A percentile compares a stretch with the other conserved stretches of the same genome.
phyloP scores from a whole-genome alignment of 2,888 invertebrate genomes.

The Drosophila melanosoma region DNA sequence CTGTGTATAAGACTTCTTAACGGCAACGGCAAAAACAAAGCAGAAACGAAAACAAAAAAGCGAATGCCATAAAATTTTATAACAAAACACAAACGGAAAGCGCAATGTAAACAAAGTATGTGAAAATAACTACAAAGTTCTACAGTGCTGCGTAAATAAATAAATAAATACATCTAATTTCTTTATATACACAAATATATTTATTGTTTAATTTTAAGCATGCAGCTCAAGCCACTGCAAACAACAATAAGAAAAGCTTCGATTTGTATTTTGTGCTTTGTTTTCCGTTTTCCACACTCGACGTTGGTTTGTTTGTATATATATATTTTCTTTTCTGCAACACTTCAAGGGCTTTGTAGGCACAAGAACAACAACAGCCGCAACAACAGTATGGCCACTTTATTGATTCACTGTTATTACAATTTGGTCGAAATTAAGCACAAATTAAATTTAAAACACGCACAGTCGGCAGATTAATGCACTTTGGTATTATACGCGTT shows the following conservation, averaged over 20 bases:
- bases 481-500: constrained; percentile 42
- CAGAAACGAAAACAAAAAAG: constrained; percentile 28
- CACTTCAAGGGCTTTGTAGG: constrained; percentile 61
- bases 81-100: constrained; percentile 27
- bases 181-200: not conserved
- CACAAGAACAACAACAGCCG: constrained; percentile 18
- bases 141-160: constrained; percentile 12
- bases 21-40: constrained; percentile 39
- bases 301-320: constrained; percentile 19
- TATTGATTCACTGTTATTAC: constrained; percentile 72
- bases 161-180: not conserved
- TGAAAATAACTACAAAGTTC: constrained; percentile 14
- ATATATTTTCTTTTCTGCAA: constrained; percentile 42
- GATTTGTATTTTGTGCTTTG: constrained; percentile 39
- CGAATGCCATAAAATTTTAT: constrained; percentile 32
- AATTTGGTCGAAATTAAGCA: constrained; percentile 51
- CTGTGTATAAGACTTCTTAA: constrained; percentile 3
- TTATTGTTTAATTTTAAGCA: constrained; percentile 51
- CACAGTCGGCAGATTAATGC: constrained; percentile 56
- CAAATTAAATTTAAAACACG: constrained; percentile 63
- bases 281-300: constrained; percentile 35
- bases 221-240: constrained; percentile 33
- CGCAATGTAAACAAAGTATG: constrained; percentile 28
- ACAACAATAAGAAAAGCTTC: constrained; percentile 25
- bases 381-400: constrained; percentile 39